phyloP scores from a whole-genome alignment of 2,888 invertebrate genomes.

The Nymphalis urticae region DNA sequence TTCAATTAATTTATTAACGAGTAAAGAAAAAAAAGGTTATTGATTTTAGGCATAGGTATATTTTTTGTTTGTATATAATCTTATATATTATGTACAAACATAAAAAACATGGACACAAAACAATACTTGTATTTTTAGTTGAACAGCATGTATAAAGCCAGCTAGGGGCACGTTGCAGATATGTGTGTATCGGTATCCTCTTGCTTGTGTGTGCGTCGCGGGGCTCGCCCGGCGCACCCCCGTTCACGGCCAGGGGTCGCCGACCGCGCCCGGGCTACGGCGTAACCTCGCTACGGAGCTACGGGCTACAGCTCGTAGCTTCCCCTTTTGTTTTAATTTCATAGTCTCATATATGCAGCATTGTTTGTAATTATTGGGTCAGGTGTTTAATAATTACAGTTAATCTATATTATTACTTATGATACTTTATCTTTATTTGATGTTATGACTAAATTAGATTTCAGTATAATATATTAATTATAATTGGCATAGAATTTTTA shows the following conservation, averaged over 20 bases:
- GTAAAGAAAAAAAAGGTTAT: too few species aligned
- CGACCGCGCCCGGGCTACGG: constrained; percentile 78
- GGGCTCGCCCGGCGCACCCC: constrained; percentile 66
- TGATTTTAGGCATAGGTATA: too few species aligned
- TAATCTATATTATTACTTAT: constrained; percentile 16
- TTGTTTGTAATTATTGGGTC: constrained; percentile 66
- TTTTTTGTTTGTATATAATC: too few species aligned
- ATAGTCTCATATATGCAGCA: constrained; percentile 40
- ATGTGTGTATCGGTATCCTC: constrained; percentile 38
- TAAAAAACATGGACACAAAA: background rate
- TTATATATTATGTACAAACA: background rate
- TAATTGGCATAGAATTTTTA: background rate
- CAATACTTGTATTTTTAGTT: constrained; percentile 14
- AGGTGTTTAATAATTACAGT: constrained; percentile 41
- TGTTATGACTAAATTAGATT: background rate
- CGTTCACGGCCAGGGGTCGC: constrained; percentile 82
- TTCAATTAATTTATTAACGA: too few species aligned
- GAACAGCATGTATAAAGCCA: constrained; percentile 37
- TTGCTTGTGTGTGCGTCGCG: constrained; percentile 47
- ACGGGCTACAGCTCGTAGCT: constrained; percentile 69
- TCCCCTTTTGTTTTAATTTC: constrained; percentile 69
- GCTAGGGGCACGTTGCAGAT: constrained; percentile 42
- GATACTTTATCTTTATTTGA: background rate
- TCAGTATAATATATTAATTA: background rate
- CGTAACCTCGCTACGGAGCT: constrained; percentile 74